Evolutionary conservation across 1,140 invertebrate genomes (phyloP), one percentile per base, ranked within the genome.

Genomic region (Drosophila orena): DNA sequence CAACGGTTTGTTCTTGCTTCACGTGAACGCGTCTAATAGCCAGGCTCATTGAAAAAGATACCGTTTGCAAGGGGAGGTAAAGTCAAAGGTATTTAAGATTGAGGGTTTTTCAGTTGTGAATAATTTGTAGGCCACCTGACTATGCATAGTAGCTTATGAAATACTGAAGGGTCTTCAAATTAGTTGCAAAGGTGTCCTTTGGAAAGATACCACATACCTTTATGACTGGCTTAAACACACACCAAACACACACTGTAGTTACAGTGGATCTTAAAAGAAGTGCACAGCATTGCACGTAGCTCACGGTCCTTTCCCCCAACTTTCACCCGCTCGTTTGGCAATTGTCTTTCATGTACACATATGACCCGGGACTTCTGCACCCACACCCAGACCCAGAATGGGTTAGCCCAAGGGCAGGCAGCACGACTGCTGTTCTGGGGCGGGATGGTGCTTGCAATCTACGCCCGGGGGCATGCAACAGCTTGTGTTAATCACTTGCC

Each of bases 401-500:
- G 49, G 35, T 70, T 71, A 73, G 60, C 60, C 70, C 35, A 43
- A 34, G 17, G 71, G 57, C 70, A 35, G 54, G 12, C 49, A 53
- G 55, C 42, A 49, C 57, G 61, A 43, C 42, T 20, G 43, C 30
- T 60, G 20, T 30, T 11, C 34, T 53, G 58, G 42, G 46, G 12
- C n/a, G 24, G 37, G 46, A 38, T 64, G 44, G 52, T 50, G 40
- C 22, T 49, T 50, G 64, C 58, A 34, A 35, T 42, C 61, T 42
- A 15, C 56, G 72, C 81, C 55, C 38, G 17, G 74, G 59, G 66
- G 59, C 56, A 69, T 61, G 81, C 73, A 81, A 73, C 81, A 85
- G 81, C 81, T 85, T 85, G 81, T 85, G 81, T 85, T 85, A 86
- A 85, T 86, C 68, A 78, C 81, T 77, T 44, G 64, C 64, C 81